Percentiles rank a stretch among this genome's conserved stretches.
phyloP scores from a whole-genome alignment of 1,140 invertebrate species.

The Eumeta japonica region DNA sequence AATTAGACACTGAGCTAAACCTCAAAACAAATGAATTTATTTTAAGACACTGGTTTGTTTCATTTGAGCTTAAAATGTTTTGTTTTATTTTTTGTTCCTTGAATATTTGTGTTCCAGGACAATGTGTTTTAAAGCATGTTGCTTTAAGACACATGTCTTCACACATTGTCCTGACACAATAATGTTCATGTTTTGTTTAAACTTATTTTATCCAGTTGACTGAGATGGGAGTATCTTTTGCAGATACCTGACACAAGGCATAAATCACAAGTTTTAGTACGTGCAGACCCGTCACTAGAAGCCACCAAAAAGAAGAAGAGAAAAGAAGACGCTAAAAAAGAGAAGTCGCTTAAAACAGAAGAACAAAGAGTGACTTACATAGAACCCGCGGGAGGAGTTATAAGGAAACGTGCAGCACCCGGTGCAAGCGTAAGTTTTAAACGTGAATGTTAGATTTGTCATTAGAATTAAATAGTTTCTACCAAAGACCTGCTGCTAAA shows the following conservation, averaged over 20 bases:
- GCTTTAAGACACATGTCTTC: no score
- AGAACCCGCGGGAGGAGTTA: conserved; percentile 32
- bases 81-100: no score
- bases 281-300: conserved; percentile 24
- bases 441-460: not conserved
- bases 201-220: not conserved
- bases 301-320: conserved; percentile 17
- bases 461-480: no score
- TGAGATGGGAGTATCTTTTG: conserved; percentile 6
- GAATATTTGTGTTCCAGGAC: no score
- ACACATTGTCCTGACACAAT: no score
- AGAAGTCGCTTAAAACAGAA: conserved; percentile 12
- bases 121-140: no score
- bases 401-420: conserved; percentile 29
- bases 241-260: conserved; percentile 41
- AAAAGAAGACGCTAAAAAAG: conserved; percentile 25
- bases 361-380: conserved; percentile 28
- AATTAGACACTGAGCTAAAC: no score
- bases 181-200: no score
- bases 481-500: no score
- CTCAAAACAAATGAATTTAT: no score
- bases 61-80: no score
- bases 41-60: no score
- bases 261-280: conserved; percentile 48
- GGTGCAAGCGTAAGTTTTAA: conserved; percentile 32